Conservation (phyloP, 2,888 invertebrate genomes). For the Apodemia duryi region DNA sequence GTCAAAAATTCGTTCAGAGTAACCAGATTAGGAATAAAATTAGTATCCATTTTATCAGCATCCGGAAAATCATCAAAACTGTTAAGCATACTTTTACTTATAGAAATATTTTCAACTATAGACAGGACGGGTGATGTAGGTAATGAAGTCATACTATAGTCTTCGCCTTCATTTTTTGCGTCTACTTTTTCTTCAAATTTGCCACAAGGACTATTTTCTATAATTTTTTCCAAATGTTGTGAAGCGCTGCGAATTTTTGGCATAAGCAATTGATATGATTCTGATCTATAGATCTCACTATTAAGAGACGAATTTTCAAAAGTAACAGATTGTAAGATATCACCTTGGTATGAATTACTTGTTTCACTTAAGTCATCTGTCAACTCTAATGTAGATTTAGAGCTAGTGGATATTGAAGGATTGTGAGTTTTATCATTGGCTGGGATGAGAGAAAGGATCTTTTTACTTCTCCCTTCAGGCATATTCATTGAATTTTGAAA, state of each 20-base stretch:
- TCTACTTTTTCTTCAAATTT: conserved; percentile 11
- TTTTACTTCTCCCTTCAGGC: background rate
- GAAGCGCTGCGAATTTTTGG: conserved; percentile 30
- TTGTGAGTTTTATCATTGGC: background rate
- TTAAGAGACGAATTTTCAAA: conserved; percentile 42
- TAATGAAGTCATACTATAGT: conserved; percentile 53
- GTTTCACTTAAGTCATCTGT: conserved; percentile 43
- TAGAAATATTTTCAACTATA: conserved; percentile 60
- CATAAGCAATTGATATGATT: conserved; percentile 57
- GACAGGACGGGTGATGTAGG: conserved; percentile 66
- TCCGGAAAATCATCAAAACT: conserved; percentile 31
- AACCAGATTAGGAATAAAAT: conserved; percentile 29
- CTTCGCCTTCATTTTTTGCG: conserved; percentile 22
- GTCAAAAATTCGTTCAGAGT: conserved; percentile 43
- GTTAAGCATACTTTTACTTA: conserved; percentile 46
- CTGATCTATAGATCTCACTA: conserved; percentile 51
- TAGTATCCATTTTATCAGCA: conserved; percentile 20
- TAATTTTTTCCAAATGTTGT: conserved; percentile 45
- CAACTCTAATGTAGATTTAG: conserved; percentile 21
- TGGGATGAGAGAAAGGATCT: background rate
- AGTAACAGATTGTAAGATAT: conserved; percentile 32
- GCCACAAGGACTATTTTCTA: conserved; percentile 38
- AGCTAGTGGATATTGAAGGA: background rate
- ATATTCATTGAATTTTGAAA: background rate
- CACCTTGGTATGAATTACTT: conserved; percentile 40